These are phyloP conservation scores for Formicarius rufipectus DNA, from an alignment of 2,113 vertebrate genomes.

Conservation along the genomic window DNA sequence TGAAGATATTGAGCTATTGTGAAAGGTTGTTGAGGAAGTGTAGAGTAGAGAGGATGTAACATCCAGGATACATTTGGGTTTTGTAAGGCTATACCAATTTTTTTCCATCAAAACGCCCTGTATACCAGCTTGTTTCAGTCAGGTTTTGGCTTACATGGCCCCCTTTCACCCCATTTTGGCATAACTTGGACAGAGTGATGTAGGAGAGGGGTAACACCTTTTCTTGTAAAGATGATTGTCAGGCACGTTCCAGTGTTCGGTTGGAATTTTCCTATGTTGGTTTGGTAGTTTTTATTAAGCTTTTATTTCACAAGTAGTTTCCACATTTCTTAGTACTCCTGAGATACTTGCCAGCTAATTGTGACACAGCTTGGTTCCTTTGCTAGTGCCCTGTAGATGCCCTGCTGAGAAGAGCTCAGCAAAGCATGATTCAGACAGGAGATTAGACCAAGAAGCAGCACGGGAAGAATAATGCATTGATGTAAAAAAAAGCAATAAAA, in stretches of 20 bases:
- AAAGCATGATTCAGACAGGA: background rate
- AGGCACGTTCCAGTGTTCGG: background rate
- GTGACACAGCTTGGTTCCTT: background rate
- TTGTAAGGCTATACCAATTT: background rate
- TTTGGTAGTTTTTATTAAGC: background rate
- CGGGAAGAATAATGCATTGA: background rate
- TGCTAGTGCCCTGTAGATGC: background rate
- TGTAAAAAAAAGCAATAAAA: background rate
- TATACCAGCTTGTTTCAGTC: background rate
- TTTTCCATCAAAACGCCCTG: background rate
- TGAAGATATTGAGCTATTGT: accelerated
- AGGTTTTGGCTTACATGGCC: background rate
- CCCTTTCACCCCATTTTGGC: background rate
- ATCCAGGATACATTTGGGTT: background rate
- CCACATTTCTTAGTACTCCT: background rate
- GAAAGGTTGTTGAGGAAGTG: background rate
- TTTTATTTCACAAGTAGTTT: background rate
- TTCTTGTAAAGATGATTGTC: background rate
- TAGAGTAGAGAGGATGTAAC: background rate
- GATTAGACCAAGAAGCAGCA: background rate
- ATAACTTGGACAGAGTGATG: background rate
- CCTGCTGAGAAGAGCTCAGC: background rate
- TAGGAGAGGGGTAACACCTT: background rate
- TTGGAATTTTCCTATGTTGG: background rate
- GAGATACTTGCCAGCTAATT: background rate